Percentiles rank a stretch among this genome's conserved stretches.
Evolutionary conservation across 2,113 vertebrate genomes (phyloP).

Genomic region (Pandion haliaetus): DNA sequence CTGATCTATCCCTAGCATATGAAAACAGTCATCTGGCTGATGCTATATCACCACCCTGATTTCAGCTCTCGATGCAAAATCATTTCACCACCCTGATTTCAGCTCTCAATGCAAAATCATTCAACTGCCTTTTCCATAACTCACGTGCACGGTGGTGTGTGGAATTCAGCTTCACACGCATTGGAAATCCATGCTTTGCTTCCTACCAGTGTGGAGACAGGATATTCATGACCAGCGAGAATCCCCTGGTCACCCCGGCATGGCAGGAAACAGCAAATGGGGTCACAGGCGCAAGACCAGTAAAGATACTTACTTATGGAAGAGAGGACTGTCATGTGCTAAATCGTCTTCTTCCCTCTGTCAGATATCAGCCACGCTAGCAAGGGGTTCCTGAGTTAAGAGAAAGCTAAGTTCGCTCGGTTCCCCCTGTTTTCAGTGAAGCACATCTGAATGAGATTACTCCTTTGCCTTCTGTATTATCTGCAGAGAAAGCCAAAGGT

Average conservation of each 20-base stretch:
- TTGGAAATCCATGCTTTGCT: neutral
- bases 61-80: neutral
- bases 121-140: neutral
- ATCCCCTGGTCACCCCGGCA: neutral
- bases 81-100: neutral
- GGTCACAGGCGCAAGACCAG: neutral
- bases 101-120: neutral
- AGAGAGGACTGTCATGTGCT: neutral
- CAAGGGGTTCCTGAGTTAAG: accelerated
- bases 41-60: neutral
- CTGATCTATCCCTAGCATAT: neutral
- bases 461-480: neutral
- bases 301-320: neutral
- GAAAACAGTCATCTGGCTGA: neutral
- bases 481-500: neutral
- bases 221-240: neutral
- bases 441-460: neutral
- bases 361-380: neutral
- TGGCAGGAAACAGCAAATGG: neutral
- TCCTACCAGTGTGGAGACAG: neutral
- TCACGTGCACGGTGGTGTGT: accelerated
- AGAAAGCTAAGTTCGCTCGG: neutral
- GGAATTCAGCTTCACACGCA: neutral
- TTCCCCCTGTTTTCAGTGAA: neutral
- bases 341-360: neutral